Evolutionary conservation across 64 coral and sea anemone species (phyloP), one percentile per base, ranked within the genome.

Genomic region (Montipora efflorescens): DNA sequence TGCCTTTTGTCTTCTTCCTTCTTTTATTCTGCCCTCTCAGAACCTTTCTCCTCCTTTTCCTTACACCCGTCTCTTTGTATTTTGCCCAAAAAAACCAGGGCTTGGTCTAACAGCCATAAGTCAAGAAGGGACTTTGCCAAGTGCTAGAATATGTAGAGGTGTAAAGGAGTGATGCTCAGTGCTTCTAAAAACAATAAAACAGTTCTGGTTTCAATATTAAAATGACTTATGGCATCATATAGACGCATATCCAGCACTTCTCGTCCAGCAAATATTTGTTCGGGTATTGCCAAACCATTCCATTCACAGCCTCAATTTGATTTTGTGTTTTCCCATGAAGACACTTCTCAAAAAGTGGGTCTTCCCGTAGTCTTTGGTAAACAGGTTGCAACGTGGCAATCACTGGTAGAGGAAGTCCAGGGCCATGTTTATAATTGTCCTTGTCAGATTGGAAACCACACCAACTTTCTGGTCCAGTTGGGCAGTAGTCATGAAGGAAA

Each of bases 171-270:
- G 23, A 84, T 84, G 14, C 23, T 43, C 4, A 84, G 10, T 15
- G 57, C 81, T 47, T 84, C 5, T 3, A 66, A 66, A 47, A 84
- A 7, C 19, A 10, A 2, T 19, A 77, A 2, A 15, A 89, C 87
- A 75, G 87, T 89, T n/a, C 7, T n/a, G 14, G 87, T 16, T 7
- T 73, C 87, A 76, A 53, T 55, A 77, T 89, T 89, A 51, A 89
- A 89, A 19, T 89, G 66, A 23, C 46, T 18, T 19, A 89, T 50
- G 8, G 72, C 71, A 77, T 89, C 87, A 89, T 76, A 89, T 18
- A 89, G 13, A 20, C 87, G 47, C 13, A 89, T 23, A 59, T 89
- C 70, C 8, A 89, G 71, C 10, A 36, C 4, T 7, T 89, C 87
- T 18, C 45, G 52, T 48, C 87, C 87, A 20, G 67, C 82, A 67